Conservation (phyloP, 2,113 vertebrate genomes). For the Dromaius novaehollandiae region DNA sequence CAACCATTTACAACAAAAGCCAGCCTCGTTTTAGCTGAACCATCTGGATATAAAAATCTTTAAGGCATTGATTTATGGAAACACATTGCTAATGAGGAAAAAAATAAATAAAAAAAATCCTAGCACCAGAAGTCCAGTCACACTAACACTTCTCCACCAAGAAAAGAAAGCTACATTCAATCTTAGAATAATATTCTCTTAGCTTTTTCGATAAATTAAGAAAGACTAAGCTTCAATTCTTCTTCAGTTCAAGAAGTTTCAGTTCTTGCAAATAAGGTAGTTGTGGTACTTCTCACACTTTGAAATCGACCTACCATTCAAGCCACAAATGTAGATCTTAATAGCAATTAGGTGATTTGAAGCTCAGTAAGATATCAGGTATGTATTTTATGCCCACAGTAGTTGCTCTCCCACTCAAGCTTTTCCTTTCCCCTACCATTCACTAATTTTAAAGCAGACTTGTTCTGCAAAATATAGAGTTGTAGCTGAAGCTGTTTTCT, state of each 20-base stretch:
- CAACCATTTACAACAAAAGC: neutral
- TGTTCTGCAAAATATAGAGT: neutral
- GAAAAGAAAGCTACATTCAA: neutral
- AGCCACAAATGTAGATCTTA: neutral
- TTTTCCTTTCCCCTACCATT: neutral
- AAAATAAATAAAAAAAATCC: neutral
- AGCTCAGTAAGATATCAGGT: neutral
- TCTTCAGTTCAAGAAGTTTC: neutral
- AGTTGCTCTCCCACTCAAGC: neutral
- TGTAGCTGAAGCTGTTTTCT: neutral
- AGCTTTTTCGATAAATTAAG: neutral
- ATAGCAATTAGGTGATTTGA: neutral
- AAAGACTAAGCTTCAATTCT: neutral
- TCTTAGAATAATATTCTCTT: neutral
- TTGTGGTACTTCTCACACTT: neutral
- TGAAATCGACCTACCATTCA: neutral
- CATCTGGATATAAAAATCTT: neutral
- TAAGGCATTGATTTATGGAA: neutral
- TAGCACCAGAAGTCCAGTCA: neutral
- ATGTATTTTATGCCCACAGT: accelerated
- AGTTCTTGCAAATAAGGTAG: neutral
- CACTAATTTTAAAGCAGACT: neutral
- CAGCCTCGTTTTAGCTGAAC: neutral
- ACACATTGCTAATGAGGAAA: neutral
- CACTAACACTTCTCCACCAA: neutral